Evolutionary conservation across 2,888 invertebrate genomes (phyloP), one percentile per base, ranked within the genome.

Genomic region (Drepana falcataria): DNA sequence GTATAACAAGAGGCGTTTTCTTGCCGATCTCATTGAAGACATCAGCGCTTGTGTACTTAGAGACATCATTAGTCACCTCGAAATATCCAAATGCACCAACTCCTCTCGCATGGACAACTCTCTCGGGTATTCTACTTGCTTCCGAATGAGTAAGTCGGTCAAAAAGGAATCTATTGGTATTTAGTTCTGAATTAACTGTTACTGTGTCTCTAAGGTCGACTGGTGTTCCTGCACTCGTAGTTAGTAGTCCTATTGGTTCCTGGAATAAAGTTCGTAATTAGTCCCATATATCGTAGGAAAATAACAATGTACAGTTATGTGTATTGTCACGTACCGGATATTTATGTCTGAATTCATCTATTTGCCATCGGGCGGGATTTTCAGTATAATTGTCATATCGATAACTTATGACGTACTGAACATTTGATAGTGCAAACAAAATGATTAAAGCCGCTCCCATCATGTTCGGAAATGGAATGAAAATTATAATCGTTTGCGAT

Each of bases 91-190:
- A 96, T 2, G 96, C 96, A 9, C 96, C 97, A 44, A 95, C 96
- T 57, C 98, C 98, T 85, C 98, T 98, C 0, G 98, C 98, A 78
- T 98, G 98, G 70, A 94, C 94, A 68, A 97, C 95, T 65, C 98
- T 92, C 77, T 98, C 98, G 0, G 98, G 98, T 69, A 98, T 97
- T 56, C 97, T 93, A 81, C 98, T 98, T 35, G 96, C 91, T 75
- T 94, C 93, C 3, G 4, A 2, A 41, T 51, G 49, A 34, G 40
- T 51, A 0, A 51, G 37, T 2, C 40, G 48, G 51, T 75, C 75
- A 34, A 71, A 9, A 49, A 72, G 68, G 41, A 59, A 64, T 35
- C 69, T 63, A 55, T 73, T 79, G 2, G 62, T 59, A 40, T 77
- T 74, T 2, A 73, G 53, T 49, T 94, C 91, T 0, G 94, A 93